Base-by-base conservation (phyloP, 2,888 invertebrate genomes). In the Tinea pellionella region DNA sequence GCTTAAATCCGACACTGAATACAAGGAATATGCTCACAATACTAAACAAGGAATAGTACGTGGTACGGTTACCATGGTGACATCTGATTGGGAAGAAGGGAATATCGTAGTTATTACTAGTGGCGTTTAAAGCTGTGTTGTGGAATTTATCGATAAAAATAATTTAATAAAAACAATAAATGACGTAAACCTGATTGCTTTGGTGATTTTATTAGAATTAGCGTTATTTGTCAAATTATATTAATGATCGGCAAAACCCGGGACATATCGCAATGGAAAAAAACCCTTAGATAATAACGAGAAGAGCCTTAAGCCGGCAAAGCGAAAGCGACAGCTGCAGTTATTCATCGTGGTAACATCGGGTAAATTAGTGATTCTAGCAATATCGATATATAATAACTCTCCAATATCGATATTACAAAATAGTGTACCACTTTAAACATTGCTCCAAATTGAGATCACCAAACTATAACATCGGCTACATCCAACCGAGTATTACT, bases 51-150 rank as follows among this genome's bases (percentile, higher is more conserved):
- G 30, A 15, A 57, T n/a, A 57, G 57, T 4, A 24, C 13, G 30
- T 15, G 30, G 32, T 2, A 13, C 24, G 1, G 32, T 53, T 24
- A n/a, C 53, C 24, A 53, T 53, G 24, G 57, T 32, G 57, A 57
- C 57, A 57, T 57, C 57, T 57, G 57, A 57, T 57, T 32, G 57
- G 32, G 57, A 57, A 57, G 32, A 32, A 24, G 53, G 9, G 55
- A 57, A 11, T 57, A 32, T 57, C 32, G 32, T 29, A 32, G 32
- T 29, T 29, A 55, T 29, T 29, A 55, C 55, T 19, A 13, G 55
- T 55, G 9, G 37, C 9, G 37, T 15, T 47, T 24, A 6, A 2
- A 55, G 19, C 19, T 18, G 24, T 19, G 18, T 4, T 55, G 18
- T 19, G 8, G 6, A 8, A 2, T 55, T 19, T 55, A 55, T 55